These are phyloP conservation scores for Phengaris alcon DNA, from an alignment of 2,888 invertebrate genomes.

Conservation along the genomic window DNA sequence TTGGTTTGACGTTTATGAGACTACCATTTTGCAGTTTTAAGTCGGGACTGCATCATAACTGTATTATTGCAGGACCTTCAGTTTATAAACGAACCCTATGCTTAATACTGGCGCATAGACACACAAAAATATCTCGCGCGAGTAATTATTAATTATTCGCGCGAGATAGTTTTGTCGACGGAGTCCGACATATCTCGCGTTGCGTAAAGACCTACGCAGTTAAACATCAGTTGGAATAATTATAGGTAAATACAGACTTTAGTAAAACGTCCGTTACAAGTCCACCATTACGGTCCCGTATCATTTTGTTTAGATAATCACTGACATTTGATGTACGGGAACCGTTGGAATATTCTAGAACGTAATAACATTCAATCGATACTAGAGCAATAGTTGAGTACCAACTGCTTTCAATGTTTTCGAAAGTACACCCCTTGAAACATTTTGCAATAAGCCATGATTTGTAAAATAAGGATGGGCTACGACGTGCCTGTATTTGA, in stretches of 20 bases:
- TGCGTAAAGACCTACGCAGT: not conserved
- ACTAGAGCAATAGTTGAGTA: slow-evolving; percentile 27
- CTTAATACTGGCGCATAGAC: no score
- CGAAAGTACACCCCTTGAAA: not conserved
- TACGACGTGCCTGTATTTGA: no score
- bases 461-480: no score
- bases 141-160: not conserved
- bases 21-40: no score
- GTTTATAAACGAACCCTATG: no score
- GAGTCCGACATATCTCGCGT: no score
- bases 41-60: no score
- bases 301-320: slow-evolving; percentile 39
- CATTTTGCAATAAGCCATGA: no score
- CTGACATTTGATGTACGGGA: slow-evolving; percentile 31
- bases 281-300: slow-evolving; percentile 37
- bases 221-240: not conserved
- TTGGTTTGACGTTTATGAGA: no score
- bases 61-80: no score
- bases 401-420: not conserved
- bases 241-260: slow-evolving; percentile 4
- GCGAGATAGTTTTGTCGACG: not conserved
- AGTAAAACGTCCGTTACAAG: slow-evolving; percentile 16
- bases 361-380: slow-evolving; percentile 39
- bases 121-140: no score
- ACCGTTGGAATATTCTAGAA: slow-evolving; percentile 28